Evolutionary conservation across 2,113 vertebrate genomes (phyloP).

Genomic region (Crypturellus undulatus): DNA sequence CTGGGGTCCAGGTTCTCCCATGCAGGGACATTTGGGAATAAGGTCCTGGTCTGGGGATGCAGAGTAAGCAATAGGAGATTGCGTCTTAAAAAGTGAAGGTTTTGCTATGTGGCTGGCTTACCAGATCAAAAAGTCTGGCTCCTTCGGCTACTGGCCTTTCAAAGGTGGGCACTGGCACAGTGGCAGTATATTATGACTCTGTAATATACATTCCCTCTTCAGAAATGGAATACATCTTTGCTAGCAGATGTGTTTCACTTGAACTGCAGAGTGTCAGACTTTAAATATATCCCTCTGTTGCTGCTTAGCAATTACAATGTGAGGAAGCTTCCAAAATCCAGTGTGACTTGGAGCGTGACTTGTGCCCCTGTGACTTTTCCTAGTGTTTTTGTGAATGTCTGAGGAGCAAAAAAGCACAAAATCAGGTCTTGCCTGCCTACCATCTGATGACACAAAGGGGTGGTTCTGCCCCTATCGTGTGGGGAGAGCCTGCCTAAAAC

Average conservation of each 20-base stretch:
- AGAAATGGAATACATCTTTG: neutral
- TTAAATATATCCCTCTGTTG: accelerated
- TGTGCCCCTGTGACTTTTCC: neutral
- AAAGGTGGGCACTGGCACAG: neutral
- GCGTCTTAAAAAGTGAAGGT: neutral
- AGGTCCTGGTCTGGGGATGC: neutral
- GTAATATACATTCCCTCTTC: neutral
- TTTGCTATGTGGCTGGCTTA: neutral
- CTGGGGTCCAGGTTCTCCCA: neutral
- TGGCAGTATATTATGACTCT: neutral
- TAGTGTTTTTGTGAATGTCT: neutral
- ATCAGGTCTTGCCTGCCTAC: neutral
- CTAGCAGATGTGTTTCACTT: neutral
- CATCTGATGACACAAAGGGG: constrained; percentile 8
- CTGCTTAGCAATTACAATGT: neutral
- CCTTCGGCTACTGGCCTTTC: neutral
- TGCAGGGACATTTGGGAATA: neutral
- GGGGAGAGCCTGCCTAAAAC: constrained; percentile 8
- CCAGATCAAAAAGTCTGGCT: neutral
- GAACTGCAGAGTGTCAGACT: neutral
- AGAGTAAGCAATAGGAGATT: neutral
- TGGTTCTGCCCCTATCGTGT: neutral
- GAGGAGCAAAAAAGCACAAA: neutral
- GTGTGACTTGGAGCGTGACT: neutral
- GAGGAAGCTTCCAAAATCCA: neutral